Evolutionary conservation across 35 echinoderm and acorn worm species (phyloP), one percentile per base, ranked within the genome.

Genomic region (Apostichopus californicus): DNA sequence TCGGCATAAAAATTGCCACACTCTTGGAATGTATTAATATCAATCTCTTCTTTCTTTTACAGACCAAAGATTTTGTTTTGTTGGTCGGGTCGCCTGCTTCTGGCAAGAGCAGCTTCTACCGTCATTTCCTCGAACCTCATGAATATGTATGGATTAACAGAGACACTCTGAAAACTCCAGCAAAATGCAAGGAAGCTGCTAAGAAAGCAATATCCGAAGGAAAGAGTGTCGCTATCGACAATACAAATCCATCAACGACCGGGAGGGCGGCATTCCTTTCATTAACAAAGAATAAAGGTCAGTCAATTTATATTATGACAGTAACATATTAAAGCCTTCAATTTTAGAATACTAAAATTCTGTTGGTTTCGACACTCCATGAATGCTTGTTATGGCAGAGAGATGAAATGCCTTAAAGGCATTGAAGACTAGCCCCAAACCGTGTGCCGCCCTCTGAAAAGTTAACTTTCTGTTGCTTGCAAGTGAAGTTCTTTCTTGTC

Each of bases 51-150:
- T 54, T 55, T 58, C 6, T 18, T 5, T 18, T n/a, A 75, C 92
- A 98, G 96, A 60, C 86, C n/a, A 96, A 99, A 92, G 97, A 99
- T 10, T 87, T 99, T 65, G 87, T 96, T 57, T 80, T 99, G 5
- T 89, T 96, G 87, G 89, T 95, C 54, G 97, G 97, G 8, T 58
- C 89, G 26, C 97, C 97, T 68, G 97, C 97, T 77, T 94, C 95
- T 18, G 97, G 97, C 14, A 99, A 99, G 84, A 99, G 97, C 61
- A 71, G 81, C 28, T 96, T 99, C 71, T 90, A 83, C 54, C 58
- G 78, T 88, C 54, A 90, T 24, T 95, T 78, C 55, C 82, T 99
- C 6, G 73, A 93, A 17, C 91, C 87, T 55, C 92, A 99, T 83
- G 95, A 95, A 52, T 99, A 99, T 73, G 80, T 82, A 18, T 87